Evolutionary conservation across 2,113 vertebrate genomes (phyloP).

Genomic region (Pedionomus torquatus): DNA sequence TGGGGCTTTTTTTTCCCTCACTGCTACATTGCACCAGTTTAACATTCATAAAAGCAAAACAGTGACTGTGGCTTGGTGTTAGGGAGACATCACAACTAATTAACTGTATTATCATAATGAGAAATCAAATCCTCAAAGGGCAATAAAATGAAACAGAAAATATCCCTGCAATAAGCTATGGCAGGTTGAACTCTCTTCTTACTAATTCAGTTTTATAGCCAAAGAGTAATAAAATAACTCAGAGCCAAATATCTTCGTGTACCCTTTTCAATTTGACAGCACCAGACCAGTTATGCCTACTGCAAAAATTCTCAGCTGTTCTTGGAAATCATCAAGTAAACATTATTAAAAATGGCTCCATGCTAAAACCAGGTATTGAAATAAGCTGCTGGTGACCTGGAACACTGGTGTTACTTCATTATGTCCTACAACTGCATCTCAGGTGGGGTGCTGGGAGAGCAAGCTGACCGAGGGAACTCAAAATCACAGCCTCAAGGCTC

Average conservation of each 20-base stretch:
- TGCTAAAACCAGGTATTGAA: neutral
- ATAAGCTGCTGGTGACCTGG: neutral
- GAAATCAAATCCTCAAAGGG: slow-evolving; percentile 11
- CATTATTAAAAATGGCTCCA: neutral
- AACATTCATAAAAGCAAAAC: neutral
- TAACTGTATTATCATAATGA: neutral
- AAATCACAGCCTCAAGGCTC: neutral
- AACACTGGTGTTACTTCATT: neutral
- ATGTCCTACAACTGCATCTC: neutral
- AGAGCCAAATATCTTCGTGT: neutral
- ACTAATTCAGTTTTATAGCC: slow-evolving; percentile 6
- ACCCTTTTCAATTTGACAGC: slow-evolving; percentile 50
- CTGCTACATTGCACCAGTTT: neutral
- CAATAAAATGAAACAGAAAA: slow-evolving; percentile 14
- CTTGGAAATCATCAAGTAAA: slow-evolving; percentile 23
- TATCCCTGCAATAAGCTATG: neutral
- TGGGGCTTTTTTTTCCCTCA: neutral
- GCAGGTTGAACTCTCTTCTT: slow-evolving; percentile 14
- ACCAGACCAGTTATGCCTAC: slow-evolving; percentile 11
- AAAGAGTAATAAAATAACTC: slow-evolving; percentile 18
- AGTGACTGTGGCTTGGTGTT: neutral
- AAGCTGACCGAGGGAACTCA: neutral
- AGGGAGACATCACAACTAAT: slow-evolving; percentile 3
- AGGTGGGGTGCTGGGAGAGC: neutral
- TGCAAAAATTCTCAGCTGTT: slow-evolving; percentile 45